Conservation (phyloP, 2,113 vertebrate species). For the Grus americana region DNA sequence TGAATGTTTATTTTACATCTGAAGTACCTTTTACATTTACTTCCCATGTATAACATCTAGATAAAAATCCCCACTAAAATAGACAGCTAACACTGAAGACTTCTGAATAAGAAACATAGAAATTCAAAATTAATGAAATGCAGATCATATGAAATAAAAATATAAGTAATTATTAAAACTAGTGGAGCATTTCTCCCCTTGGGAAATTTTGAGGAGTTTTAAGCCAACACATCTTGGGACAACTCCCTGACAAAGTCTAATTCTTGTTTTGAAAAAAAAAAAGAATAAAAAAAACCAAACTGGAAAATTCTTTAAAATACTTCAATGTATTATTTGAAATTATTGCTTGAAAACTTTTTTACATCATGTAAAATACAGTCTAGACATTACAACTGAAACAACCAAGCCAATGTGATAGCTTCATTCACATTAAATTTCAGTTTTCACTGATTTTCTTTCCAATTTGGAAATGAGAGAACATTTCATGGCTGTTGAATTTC, state of each 20-base stretch:
- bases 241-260: neutral
- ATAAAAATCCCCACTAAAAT: neutral
- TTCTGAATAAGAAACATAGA: neutral
- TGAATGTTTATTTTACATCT: slow-evolving; percentile 34
- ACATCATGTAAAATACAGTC: neutral
- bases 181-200: neutral
- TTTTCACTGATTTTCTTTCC: neutral
- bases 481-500: neutral
- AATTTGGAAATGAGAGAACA: neutral
- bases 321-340: neutral
- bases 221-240: neutral
- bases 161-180: neutral
- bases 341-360: neutral
- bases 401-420: neutral
- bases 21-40: slow-evolving; percentile 39
- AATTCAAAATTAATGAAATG: neutral
- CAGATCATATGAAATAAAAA: neutral
- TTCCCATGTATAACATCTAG: neutral
- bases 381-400: neutral
- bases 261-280: neutral
- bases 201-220: neutral
- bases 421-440: neutral
- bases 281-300: no score
- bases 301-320: neutral
- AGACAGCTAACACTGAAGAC: neutral